A percentile compares a stretch with the other conserved stretches of the same genome.
These are phyloP conservation scores for Samia ricini DNA, from an alignment of 1,140 invertebrate species.

Conservation along the genomic window DNA sequence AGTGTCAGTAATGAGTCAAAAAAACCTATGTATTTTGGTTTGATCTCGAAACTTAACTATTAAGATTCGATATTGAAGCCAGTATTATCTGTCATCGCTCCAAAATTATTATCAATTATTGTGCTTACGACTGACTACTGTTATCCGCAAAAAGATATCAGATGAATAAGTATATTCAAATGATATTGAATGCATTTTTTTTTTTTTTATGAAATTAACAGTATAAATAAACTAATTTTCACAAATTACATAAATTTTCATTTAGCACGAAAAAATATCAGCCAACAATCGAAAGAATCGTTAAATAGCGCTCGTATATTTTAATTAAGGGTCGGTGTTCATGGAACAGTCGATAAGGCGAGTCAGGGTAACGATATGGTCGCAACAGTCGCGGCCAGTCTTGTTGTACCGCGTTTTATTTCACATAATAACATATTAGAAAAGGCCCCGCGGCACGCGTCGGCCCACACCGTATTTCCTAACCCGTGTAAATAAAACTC, in stretches of 20 bases:
- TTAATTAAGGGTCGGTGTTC: slow-evolving; percentile 45
- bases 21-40: too few relatives aligned
- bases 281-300: slow-evolving; percentile 30
- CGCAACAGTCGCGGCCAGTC: slow-evolving; percentile 29
- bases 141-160: too few relatives aligned
- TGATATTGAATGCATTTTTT: too few relatives aligned
- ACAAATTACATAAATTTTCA: slow-evolving; percentile 39
- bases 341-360: slow-evolving; percentile 55
- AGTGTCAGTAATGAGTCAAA: too few relatives aligned
- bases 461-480: slow-evolving; percentile 35
- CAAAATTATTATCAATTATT: too few relatives aligned
- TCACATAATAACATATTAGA: slow-evolving; percentile 72
- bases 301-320: slow-evolving; percentile 42
- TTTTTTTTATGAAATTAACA: neutral
- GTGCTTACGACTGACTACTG: too few relatives aligned
- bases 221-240: neutral
- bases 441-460: slow-evolving; percentile 40
- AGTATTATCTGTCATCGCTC: too few relatives aligned
- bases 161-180: too few relatives aligned
- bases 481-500: slow-evolving; percentile 61
- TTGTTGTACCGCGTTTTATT: slow-evolving; percentile 54
- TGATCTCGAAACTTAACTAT: too few relatives aligned
- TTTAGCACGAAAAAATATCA: slow-evolving; percentile 34
- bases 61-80: too few relatives aligned
- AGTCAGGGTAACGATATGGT: slow-evolving; percentile 43